Base-by-base conservation (phyloP, 2,113 vertebrate genomes). In the Sakesphorus luctuosus region DNA sequence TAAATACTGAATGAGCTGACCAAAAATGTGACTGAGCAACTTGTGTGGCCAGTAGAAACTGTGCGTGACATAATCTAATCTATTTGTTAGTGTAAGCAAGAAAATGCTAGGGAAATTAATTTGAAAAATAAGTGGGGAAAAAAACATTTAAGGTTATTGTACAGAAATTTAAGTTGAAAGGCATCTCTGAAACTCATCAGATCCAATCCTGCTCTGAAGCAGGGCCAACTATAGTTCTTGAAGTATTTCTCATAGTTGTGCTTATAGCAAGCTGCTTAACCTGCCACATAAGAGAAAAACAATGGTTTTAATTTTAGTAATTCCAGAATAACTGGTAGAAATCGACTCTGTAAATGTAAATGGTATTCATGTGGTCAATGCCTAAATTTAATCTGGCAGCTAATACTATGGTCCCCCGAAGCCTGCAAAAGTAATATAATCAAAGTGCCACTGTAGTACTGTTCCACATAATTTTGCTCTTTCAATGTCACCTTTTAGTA, bases 401-500 rank as follows among this genome's bases (percentile, higher is more conserved):
- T 71, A 73, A 23, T n/a, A 17, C 49, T 69, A 4, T 14, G 18
- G 18, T 92, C 61, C 33, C 20, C 23, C 28, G n/a, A 91, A 63
- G 55, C 63, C 10, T 43, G 43, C 10, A 63, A 65, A 68, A 79
- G n/a, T 11, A 65, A 49, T 79, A 56, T 62, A 75, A 76, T 76
- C 56, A 23, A 80, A 67, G 18, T 63, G 56, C 36, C 43, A 17
- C 6, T 47, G 61, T 50, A 43, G 24, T 55, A 33, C 36, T 18
- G 23, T 44, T 93, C 28, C 43, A 50, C 50, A 61, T 49, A 4
- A 82, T 67, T 93, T 88, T 2, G 8, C 40, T 78, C 8, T 87
- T 95, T 74, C 59, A 90, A 4, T 28, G 23, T 61, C 92, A 59
- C 31, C 44, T 94, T 96, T 90, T 88, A 94, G 71, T n/a, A 26